Evolutionary conservation across 1,140 invertebrate genomes (phyloP).

Genomic region (Rhizoglyphus robini): DNA sequence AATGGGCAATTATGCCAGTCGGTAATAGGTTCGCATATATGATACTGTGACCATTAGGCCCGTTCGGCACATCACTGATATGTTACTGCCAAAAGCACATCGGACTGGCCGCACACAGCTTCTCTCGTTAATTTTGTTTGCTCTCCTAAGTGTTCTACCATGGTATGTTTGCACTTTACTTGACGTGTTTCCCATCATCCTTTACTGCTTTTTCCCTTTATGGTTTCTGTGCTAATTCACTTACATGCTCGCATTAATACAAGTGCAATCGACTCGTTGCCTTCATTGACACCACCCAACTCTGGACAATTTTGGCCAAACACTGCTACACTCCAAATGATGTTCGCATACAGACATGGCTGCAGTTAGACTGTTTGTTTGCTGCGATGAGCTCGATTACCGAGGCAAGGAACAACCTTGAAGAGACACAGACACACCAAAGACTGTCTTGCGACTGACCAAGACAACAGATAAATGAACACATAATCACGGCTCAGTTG

Average conservation of each 20-base stretch:
- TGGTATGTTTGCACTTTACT: constrained; percentile 5
- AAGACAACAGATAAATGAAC: not conserved
- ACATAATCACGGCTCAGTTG: too few relatives aligned
- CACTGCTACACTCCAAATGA: too few relatives aligned
- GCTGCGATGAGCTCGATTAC: not conserved
- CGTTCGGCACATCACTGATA: not conserved
- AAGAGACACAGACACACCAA: too few relatives aligned
- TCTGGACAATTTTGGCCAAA: too few relatives aligned
- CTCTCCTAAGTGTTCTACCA: constrained; percentile 8
- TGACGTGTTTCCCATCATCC: not conserved
- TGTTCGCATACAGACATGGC: too few relatives aligned
- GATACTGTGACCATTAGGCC: not conserved
- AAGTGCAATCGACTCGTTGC: too few relatives aligned
- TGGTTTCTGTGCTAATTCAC: not conserved
- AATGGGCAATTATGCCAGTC: not conserved
- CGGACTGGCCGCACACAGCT: not conserved
- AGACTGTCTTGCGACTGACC: too few relatives aligned
- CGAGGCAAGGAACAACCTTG: not conserved
- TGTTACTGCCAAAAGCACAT: not conserved
- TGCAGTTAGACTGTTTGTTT: not conserved
- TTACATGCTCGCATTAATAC: not conserved
- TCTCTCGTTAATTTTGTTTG: constrained; percentile 5
- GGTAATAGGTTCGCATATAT: not conserved
- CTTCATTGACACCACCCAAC: too few relatives aligned
- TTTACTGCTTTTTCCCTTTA: not conserved